Conservation (phyloP, 1,140 invertebrate species). For the Heterodera carotae region DNA sequence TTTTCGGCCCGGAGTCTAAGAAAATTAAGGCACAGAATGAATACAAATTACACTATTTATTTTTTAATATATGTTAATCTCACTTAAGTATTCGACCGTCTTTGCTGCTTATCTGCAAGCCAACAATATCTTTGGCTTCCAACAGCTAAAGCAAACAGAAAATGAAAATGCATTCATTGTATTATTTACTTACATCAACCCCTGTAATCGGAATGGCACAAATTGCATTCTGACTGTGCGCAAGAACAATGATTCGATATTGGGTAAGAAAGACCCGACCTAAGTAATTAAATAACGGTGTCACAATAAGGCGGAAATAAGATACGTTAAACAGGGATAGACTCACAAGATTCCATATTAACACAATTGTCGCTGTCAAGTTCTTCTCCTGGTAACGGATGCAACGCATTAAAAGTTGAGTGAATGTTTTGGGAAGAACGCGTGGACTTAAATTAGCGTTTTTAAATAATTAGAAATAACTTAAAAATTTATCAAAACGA, state of each 20-base stretch:
- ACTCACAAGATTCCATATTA: conserved; percentile 33
- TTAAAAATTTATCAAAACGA: conserved; percentile 9
- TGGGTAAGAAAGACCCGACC: conserved; percentile 43
- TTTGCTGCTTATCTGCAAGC: conserved; percentile 44
- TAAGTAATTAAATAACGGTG: background rate
- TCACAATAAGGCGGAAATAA: background rate
- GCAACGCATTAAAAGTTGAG: conserved; percentile 34
- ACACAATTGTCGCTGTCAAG: conserved; percentile 34
- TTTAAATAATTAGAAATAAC: conserved; percentile 1
- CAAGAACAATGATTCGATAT: conserved; percentile 44
- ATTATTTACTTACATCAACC: conserved; percentile 24
- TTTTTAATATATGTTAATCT: conserved; percentile 13
- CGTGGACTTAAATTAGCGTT: conserved; percentile 32
- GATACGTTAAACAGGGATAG: background rate
- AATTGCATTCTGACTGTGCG: conserved; percentile 44
- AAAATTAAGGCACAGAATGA: conserved; percentile 24
- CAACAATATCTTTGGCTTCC: conserved; percentile 45
- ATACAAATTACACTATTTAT: background rate
- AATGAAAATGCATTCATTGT: background rate
- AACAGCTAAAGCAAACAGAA: conserved; percentile 26
- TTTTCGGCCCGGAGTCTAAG: conserved; percentile 38
- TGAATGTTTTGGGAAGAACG: conserved; percentile 77
- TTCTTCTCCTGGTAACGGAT: conserved; percentile 46
- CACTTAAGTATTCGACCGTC: conserved; percentile 48
- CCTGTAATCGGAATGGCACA: conserved; percentile 44